Conservation (phyloP, 2,113 vertebrate species). For the Perccottus glenii region DNA sequence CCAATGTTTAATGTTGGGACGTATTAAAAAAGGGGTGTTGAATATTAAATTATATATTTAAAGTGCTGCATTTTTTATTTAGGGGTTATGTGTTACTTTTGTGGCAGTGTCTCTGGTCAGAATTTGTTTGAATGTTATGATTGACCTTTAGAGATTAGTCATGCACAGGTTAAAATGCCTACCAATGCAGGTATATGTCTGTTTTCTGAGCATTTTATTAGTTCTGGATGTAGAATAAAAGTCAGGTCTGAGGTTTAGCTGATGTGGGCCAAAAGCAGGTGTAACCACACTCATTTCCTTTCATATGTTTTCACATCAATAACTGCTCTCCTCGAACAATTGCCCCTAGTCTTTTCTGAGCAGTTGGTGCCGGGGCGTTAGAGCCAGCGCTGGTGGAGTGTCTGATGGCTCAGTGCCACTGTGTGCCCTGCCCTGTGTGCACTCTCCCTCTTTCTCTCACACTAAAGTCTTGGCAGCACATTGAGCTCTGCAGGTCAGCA, state of each 20-base stretch:
- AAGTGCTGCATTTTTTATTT: too few species aligned
- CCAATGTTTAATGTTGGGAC: too few species aligned
- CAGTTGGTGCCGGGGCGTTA: constrained; percentile 14
- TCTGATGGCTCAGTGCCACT: constrained; percentile 53
- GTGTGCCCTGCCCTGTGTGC: constrained; percentile 49
- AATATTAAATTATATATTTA: too few species aligned
- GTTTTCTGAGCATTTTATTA: too few species aligned
- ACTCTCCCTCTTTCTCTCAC: constrained; percentile 41
- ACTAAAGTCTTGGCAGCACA: constrained; percentile 61
- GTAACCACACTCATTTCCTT: constrained; percentile 47
- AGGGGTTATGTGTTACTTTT: too few species aligned
- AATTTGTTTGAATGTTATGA: too few species aligned
- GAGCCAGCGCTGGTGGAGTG: constrained; percentile 57
- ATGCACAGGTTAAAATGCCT: too few species aligned
- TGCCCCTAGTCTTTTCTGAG: constrained; percentile 38
- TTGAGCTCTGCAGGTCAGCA: constrained; percentile 57
- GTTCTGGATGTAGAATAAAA: too few species aligned
- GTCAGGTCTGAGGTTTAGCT: constrained; percentile 1
- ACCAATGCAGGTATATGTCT: too few species aligned
- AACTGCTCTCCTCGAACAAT: constrained; percentile 40
- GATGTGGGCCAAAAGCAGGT: constrained; percentile 41
- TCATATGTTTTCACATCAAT: constrained; percentile 33
- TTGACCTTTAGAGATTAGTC: too few species aligned
- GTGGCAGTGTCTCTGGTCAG: too few species aligned
- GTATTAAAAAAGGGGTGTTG: too few species aligned